Base-by-base conservation (phyloP, 2,888 invertebrate genomes). In the Adela reaumurella region DNA sequence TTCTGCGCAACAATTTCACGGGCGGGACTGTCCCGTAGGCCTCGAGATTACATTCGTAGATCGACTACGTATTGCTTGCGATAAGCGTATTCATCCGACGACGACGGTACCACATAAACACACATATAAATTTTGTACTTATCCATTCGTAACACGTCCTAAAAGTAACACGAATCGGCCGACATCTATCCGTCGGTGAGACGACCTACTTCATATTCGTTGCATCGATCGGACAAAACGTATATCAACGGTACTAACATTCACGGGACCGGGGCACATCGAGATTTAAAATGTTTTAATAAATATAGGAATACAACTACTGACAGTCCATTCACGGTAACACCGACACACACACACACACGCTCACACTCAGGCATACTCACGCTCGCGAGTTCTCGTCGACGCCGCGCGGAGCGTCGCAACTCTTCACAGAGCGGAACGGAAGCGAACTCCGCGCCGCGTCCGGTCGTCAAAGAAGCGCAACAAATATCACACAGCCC, bases 201-300 rank as follows among this genome's bases (percentile, higher is more conserved):
- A 77, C 76, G 74, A 74, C 76, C 76, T 70, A 71, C 62, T 67
- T 71, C 71, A 65, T 64, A 45, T 59, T 78, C 77, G 77, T 77
- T 78, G 77, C 76, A 63, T 70, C 62, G 60, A 60, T 64, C 68
- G 77, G 77, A 77, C 51, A 35, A 44, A 43, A 62, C 63, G 63
- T 57, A 65, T 65, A 68, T 47, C 60, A 54, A 53, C 60, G 42
- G 43, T 11, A 48, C 18, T 18, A 17, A 14, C 35, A 42, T 35
- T 14, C 19, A 42, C 19, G 45, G 61, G 58, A 61, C 56, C 68
- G 70, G 70, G 64, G 67, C 68, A 65, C 62, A 70, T 60, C 56
- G 57, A 62, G 57, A 61, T 57, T 53, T 35, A 8, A 35, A 61
- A 59, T 54, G 56, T 57, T 58, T 57, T 59, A 67, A 66, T 68